These are phyloP conservation scores for Drosophila subpulchrella DNA, from an alignment of 1,140 invertebrate genomes.

Conservation along the genomic window DNA sequence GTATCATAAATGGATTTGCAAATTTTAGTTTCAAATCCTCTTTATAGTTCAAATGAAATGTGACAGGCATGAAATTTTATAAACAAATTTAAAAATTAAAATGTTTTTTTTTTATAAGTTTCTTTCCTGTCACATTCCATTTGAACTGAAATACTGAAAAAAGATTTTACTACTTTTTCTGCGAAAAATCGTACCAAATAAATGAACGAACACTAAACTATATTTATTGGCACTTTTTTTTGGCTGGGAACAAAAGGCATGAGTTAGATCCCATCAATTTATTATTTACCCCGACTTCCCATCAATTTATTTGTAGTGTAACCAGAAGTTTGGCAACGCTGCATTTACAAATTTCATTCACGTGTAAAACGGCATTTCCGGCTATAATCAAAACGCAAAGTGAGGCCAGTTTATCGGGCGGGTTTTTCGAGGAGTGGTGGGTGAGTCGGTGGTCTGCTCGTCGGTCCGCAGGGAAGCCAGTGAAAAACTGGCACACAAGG, in stretches of 20 bases:
- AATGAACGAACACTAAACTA: too few relatives aligned
- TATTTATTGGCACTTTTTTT: too few relatives aligned
- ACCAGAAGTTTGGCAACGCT: conserved; percentile 66
- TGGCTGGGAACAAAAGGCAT: background rate
- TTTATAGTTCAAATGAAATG: too few relatives aligned
- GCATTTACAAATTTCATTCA: conserved; percentile 77
- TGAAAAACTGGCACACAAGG: conserved; percentile 74
- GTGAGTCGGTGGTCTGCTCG: conserved; percentile 12
- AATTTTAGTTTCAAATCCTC: conserved; percentile 1
- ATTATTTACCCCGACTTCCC: conserved; percentile 9
- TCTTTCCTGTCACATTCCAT: too few relatives aligned
- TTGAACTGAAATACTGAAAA: too few relatives aligned
- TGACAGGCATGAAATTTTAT: background rate
- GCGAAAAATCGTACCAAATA: too few relatives aligned
- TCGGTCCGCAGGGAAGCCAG: conserved; percentile 58
- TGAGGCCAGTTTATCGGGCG: conserved; percentile 29
- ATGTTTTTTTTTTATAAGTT: too few relatives aligned
- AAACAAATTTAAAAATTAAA: background rate
- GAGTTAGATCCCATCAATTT: conserved; percentile 1
- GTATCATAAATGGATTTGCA: background rate
- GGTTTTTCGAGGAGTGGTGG: conserved; percentile 5
- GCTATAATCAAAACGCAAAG: conserved; percentile 68
- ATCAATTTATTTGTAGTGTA: conserved; percentile 30
- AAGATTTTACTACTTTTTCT: too few relatives aligned
- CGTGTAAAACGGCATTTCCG: conserved; percentile 83